These are phyloP conservation scores for Scalopus aquaticus DNA, from an alignment of 2,113 vertebrate genomes.

Conservation along the genomic window DNA sequence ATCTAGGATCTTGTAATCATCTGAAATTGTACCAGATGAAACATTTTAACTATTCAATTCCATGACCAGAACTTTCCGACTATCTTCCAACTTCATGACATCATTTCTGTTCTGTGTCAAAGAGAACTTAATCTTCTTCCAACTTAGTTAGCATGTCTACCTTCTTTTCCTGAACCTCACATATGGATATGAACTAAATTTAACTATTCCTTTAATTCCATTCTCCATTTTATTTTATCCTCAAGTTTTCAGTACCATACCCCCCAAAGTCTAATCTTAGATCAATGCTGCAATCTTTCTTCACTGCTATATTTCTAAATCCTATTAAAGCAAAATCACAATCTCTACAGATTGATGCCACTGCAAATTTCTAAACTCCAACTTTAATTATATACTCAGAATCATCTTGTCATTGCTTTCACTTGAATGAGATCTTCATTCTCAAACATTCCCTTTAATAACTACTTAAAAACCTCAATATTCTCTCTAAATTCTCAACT, in stretches of 20 bases:
- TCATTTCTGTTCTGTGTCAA: slow-evolving; percentile 7
- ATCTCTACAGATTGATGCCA: not conserved
- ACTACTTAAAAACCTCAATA: not conserved
- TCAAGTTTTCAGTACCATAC: not conserved
- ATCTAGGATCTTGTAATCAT: not conserved
- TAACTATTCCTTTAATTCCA: slow-evolving; percentile 30
- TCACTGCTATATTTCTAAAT: not conserved
- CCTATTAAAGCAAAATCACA: slow-evolving; percentile 26
- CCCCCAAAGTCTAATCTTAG: not conserved
- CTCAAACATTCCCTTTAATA: not conserved
- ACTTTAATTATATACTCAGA: not conserved
- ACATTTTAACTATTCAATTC: slow-evolving; percentile 2
- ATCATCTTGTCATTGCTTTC: not conserved
- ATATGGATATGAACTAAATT: not conserved
- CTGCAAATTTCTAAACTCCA: slow-evolving; percentile 5
- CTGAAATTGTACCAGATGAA: slow-evolving; percentile 33
- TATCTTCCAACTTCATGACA: slow-evolving; percentile 25
- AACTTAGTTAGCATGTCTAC: not conserved
- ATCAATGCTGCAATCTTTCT: not conserved
- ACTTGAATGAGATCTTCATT: not conserved
- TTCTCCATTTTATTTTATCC: not conserved
- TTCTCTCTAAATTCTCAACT: not conserved
- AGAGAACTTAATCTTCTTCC: slow-evolving; percentile 10
- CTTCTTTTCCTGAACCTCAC: not conserved
- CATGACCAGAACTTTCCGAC: slow-evolving; percentile 23